A percentile compares a stretch with the other conserved stretches of the same genome.
Conservation (phyloP, 2,113 vertebrate species). For the Emydura subglobosa region DNA sequence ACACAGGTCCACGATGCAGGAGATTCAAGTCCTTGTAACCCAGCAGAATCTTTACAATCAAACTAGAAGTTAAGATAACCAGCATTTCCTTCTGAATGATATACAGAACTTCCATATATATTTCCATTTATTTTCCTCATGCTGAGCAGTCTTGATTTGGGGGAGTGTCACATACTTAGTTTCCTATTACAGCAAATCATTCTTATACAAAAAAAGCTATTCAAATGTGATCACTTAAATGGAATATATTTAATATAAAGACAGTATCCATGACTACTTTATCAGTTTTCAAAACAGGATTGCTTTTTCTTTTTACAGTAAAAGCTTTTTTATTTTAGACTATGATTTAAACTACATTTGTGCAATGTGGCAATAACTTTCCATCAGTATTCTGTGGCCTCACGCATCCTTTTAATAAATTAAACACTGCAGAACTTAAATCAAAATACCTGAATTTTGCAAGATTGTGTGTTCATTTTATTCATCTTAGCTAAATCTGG, state of each 20-base stretch:
- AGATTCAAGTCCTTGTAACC: background rate
- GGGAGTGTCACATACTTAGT: background rate
- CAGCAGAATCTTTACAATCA: background rate
- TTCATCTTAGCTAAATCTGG: no score
- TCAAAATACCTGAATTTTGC: background rate
- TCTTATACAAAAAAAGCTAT: background rate
- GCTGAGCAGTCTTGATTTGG: background rate
- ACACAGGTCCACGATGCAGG: background rate
- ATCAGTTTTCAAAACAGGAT: background rate
- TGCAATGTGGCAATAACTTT: background rate
- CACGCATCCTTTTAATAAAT: background rate
- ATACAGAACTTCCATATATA: background rate
- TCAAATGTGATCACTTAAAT: background rate
- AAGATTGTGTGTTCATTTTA: background rate
- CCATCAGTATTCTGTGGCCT: background rate
- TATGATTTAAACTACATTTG: background rate
- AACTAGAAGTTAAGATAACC: background rate
- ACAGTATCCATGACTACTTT: constrained; percentile 1
- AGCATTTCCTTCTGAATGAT: background rate
- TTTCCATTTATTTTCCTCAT: background rate
- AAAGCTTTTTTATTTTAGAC: background rate
- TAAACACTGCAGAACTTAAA: background rate
- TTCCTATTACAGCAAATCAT: background rate
- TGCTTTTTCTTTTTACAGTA: background rate
- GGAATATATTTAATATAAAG: background rate